These are phyloP conservation scores for Eidolon helvum DNA, from an alignment of 2,113 vertebrate genomes.

Conservation along the genomic window DNA sequence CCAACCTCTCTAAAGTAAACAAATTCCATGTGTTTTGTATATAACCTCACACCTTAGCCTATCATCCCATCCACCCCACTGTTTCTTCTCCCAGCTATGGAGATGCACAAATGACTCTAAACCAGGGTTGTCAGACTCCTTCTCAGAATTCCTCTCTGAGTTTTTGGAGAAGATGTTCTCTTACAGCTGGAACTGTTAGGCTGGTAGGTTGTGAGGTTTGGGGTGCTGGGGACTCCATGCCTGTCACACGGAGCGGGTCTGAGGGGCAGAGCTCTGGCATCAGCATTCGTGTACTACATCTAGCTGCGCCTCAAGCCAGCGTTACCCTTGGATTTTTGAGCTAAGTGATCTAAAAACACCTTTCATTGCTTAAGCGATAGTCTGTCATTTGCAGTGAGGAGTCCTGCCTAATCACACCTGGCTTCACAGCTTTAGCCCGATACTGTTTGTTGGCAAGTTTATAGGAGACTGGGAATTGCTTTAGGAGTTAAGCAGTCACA, in stretches of 20 bases:
- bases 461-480: background rate
- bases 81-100: background rate
- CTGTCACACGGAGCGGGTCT: background rate
- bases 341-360: background rate
- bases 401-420: background rate
- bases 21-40: background rate
- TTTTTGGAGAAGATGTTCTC: background rate
- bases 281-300: background rate
- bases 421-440: background rate
- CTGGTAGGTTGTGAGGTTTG: background rate
- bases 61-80: fast-evolving
- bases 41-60: background rate
- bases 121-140: background rate
- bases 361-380: background rate
- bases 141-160: background rate
- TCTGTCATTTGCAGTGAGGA: background rate
- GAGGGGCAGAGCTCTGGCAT: background rate
- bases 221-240: background rate
- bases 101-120: background rate
- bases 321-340: background rate
- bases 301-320: background rate
- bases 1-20: background rate
- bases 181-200: background rate
- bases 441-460: background rate
- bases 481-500: background rate